phyloP scores from a whole-genome alignment of 1,140 invertebrate genomes.

The Heterodera schachtii region DNA sequence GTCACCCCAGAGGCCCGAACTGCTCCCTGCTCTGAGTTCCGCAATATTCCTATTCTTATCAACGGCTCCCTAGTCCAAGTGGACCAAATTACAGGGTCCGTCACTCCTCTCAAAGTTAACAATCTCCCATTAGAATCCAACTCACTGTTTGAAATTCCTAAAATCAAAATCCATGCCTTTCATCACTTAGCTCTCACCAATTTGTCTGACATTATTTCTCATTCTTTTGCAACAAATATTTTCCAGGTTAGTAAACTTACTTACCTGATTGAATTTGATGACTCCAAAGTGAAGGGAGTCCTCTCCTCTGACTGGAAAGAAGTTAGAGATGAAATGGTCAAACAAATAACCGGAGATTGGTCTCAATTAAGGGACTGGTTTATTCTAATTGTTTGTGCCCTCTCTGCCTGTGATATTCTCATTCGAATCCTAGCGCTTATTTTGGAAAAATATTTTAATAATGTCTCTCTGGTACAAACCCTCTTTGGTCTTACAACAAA shows the following conservation, averaged over 20 bases:
- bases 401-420: not conserved
- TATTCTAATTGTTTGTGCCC: not conserved
- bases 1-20: not conserved
- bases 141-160: not conserved
- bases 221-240: not conserved
- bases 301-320: slow-evolving; percentile 2
- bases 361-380: not conserved
- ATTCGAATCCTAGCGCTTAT: not conserved
- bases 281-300: not conserved
- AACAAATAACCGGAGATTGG: slow-evolving; percentile 2
- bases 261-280: not conserved
- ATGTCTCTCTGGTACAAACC: not conserved
- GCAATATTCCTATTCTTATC: not conserved
- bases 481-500: too few relatives aligned
- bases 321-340: not conserved
- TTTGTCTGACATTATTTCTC: not conserved
- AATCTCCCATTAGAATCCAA: not conserved
- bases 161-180: not conserved
- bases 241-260: not conserved
- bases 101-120: not conserved
- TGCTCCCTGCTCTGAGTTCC: not conserved
- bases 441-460: not conserved
- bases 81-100: not conserved
- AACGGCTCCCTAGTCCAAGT: not conserved
- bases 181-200: slow-evolving; percentile 10